These are phyloP conservation scores for Nephrotoma appendiculata DNA, from an alignment of 2,888 invertebrate species.

Conservation along the genomic window DNA sequence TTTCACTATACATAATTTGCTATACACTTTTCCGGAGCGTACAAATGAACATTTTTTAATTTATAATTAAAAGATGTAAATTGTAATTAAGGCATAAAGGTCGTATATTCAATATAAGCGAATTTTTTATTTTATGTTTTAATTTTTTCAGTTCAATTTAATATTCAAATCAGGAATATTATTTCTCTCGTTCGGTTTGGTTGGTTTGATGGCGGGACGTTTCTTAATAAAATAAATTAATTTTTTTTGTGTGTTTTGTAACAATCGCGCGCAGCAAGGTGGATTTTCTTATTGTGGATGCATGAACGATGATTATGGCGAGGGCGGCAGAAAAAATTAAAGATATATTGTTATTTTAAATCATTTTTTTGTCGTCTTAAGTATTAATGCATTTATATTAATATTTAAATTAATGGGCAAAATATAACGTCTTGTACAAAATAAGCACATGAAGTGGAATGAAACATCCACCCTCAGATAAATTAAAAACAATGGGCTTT, in stretches of 20 bases:
- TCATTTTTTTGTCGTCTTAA: background rate
- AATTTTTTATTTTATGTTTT: too few relatives aligned
- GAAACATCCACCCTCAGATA: background rate
- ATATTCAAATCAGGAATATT: background rate
- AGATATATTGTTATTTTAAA: background rate
- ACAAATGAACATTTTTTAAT: background rate
- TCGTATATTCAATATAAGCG: background rate
- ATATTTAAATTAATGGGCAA: background rate
- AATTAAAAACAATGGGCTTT: background rate
- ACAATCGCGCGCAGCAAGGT: background rate
- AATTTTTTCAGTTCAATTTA: background rate
- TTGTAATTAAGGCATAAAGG: background rate
- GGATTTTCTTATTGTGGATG: background rate
- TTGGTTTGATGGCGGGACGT: background rate
- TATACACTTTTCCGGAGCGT: background rate
- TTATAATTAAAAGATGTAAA: background rate
- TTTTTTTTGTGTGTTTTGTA: background rate
- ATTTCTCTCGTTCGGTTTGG: background rate
- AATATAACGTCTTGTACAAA: background rate
- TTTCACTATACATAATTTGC: background rate
- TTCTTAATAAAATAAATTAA: background rate
- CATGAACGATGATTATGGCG: background rate
- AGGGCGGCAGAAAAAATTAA: background rate
- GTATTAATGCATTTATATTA: background rate
- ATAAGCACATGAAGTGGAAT: background rate